phyloP scores from a whole-genome alignment of 1,140 invertebrate genomes.

The Cydia pomonella region DNA sequence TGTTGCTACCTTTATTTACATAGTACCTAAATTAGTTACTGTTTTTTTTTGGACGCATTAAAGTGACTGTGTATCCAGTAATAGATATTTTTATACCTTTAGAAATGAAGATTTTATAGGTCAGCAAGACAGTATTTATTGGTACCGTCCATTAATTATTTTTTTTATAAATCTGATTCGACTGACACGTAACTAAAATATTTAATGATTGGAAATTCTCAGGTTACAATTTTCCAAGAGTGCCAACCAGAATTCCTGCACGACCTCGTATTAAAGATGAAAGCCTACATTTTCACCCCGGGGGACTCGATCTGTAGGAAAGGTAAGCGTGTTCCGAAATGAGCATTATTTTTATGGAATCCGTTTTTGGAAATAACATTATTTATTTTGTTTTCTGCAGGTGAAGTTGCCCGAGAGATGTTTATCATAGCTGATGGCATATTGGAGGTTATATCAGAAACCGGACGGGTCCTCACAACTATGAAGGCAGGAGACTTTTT shows the following conservation, averaged over 20 bases:
- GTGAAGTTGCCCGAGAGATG: constrained; percentile 96
- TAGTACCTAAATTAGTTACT: too few relatives aligned
- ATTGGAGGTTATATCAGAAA: constrained; percentile 97
- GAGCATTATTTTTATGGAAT: constrained; percentile 7
- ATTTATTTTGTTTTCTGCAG: constrained; percentile 47
- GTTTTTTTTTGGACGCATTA: too few relatives aligned
- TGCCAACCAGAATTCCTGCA: constrained; percentile 98
- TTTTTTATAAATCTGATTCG: too few relatives aligned
- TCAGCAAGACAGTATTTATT: too few relatives aligned
- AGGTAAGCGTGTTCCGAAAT: constrained; percentile 76
- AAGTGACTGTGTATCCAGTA: too few relatives aligned
- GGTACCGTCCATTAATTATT: too few relatives aligned
- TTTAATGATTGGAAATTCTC: constrained; percentile 40
- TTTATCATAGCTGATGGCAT: constrained; percentile 99
- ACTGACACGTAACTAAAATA: too few relatives aligned
- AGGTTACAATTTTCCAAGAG: constrained; percentile 94
- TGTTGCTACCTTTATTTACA: too few relatives aligned
- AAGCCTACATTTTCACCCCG: constrained; percentile 98
- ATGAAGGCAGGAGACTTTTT: constrained; percentile 99
- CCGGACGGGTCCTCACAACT: constrained; percentile 94
- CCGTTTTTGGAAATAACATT: constrained; percentile 30
- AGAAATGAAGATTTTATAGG: too few relatives aligned
- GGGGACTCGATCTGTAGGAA: constrained; percentile 97
- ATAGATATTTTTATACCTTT: too few relatives aligned
- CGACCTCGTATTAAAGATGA: constrained; percentile 98